These are phyloP conservation scores for Drosophila sechellia DNA, from an alignment of 1,140 invertebrate species.

Conservation along the genomic window DNA sequence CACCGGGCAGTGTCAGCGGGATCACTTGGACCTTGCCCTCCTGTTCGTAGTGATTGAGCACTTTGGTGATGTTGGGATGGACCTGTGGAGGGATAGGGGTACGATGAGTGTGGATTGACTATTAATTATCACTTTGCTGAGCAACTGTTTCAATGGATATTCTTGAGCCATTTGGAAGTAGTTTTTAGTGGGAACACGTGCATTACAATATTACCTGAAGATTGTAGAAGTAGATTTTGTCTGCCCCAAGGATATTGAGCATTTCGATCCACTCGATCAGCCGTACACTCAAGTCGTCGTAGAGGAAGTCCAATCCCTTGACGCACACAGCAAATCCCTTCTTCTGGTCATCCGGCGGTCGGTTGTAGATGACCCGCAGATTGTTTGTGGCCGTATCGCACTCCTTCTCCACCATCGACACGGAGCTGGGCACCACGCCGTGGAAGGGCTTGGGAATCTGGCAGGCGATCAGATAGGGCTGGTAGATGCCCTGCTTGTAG, in stretches of 20 bases:
- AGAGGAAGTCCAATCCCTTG: conserved; percentile 95
- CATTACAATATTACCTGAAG: conserved; percentile 86
- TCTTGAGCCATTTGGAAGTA: too few relatives aligned
- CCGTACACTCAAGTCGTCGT: conserved; percentile 95
- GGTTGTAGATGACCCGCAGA: conserved; percentile 93
- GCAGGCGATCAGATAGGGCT: conserved; percentile 96
- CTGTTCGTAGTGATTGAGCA: conserved; percentile 92
- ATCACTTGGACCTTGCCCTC: conserved; percentile 92
- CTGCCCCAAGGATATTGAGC: conserved; percentile 93
- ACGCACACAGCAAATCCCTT: conserved; percentile 97
- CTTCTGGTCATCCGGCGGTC: conserved; percentile 87
- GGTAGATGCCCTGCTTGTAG: conserved; percentile 95
- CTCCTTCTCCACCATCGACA: conserved; percentile 93
- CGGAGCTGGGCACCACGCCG: conserved; percentile 91
- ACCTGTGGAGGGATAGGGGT: conserved; percentile 84
- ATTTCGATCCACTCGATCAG: conserved; percentile 98
- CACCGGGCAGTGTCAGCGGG: conserved; percentile 94
- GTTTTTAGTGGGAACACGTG: too few relatives aligned
- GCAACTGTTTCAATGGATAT: too few relatives aligned
- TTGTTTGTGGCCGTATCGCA: conserved; percentile 95
- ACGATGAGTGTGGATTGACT: not conserved
- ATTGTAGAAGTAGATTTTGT: conserved; percentile 97
- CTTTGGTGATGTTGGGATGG: conserved; percentile 95
- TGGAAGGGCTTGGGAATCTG: conserved; percentile 91
- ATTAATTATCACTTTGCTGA: not conserved